Percentiles rank a stretch among this genome's conserved stretches.
Conservation (phyloP, 92 coral and sea anemone species). For the Actinostola sp. region DNA sequence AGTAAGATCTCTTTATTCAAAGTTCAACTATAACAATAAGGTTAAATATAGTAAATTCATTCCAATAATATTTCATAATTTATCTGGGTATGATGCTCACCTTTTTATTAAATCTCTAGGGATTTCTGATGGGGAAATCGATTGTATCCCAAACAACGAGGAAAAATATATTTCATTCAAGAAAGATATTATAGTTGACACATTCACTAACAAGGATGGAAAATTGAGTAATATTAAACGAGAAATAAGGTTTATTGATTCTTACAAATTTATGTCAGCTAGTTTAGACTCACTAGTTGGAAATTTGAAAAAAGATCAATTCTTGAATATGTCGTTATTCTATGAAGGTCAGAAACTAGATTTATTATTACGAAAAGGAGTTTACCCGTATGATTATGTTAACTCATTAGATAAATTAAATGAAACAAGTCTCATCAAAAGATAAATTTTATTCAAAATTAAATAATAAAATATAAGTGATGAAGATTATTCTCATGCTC, state of each 20-base stretch:
- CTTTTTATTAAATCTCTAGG: slow-evolving; percentile 22
- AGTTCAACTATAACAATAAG: background rate
- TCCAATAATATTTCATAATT: too few species aligned
- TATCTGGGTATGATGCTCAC: slow-evolving; percentile 18
- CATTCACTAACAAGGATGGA: slow-evolving; percentile 1
- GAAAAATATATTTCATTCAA: slow-evolving; percentile 29
- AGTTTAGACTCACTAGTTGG: background rate
- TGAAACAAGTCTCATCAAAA: slow-evolving; percentile 21
- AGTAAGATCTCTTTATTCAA: slow-evolving; percentile 16
- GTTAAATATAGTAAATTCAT: too few species aligned
- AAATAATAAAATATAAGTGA: background rate
- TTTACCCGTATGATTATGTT: slow-evolving; percentile 32
- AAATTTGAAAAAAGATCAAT: slow-evolving; percentile 6
- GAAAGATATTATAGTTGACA: slow-evolving; percentile 17
- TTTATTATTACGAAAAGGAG: slow-evolving; percentile 28
- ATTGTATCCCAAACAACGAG: slow-evolving; percentile 35
- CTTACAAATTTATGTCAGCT: slow-evolving; percentile 22
- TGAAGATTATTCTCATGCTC: slow-evolving; percentile 27
- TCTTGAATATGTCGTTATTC: background rate
- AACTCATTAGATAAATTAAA: slow-evolving; percentile 6
- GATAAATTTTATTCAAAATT: slow-evolving; percentile 3
- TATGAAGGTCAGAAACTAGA: background rate
- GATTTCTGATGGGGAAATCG: slow-evolving; percentile 9
- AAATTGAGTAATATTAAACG: background rate
- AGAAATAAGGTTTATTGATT: slow-evolving; percentile 23